Conservation (phyloP, 2,888 invertebrate genomes). For the Chrysolina americana region DNA sequence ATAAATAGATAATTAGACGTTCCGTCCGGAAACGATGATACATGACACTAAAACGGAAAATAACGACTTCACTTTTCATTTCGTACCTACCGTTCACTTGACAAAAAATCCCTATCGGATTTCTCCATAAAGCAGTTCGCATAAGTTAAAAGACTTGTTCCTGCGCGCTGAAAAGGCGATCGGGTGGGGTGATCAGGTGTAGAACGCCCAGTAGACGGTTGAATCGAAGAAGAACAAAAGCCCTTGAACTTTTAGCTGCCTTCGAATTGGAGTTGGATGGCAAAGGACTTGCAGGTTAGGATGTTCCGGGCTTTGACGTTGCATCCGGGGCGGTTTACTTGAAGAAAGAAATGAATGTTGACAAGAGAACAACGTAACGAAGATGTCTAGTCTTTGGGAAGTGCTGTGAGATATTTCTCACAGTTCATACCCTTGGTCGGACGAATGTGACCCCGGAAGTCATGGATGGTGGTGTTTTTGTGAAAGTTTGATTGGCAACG, state of each 20-base stretch:
- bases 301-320: constrained; percentile 54
- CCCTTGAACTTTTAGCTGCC: constrained; percentile 54
- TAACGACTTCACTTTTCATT: constrained; percentile 51
- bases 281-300: constrained; percentile 51
- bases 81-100: constrained; percentile 38
- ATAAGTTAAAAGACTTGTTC: constrained; percentile 55
- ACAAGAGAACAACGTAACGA: constrained; percentile 12
- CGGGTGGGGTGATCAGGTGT: constrained; percentile 62
- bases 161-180: constrained; percentile 56
- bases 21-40: constrained; percentile 44
- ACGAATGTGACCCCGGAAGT: too few relatives aligned
- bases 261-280: constrained; percentile 43
- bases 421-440: not conserved
- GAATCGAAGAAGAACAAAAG: constrained; percentile 57
- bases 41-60: constrained; percentile 48
- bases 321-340: constrained; percentile 56
- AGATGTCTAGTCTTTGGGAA: constrained; percentile 10
- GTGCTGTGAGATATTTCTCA: constrained; percentile 5
- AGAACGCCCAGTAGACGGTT: constrained; percentile 62
- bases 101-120: constrained; percentile 55
- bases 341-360: constrained; percentile 9
- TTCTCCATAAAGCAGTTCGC: constrained; percentile 57
- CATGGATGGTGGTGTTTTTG: too few relatives aligned
- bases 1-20: constrained; percentile 23
- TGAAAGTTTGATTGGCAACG: too few relatives aligned